Evolutionary conservation across 2,797 vertebrate genomes (phyloP).

Genomic region (Enteromius radiatus): DNA sequence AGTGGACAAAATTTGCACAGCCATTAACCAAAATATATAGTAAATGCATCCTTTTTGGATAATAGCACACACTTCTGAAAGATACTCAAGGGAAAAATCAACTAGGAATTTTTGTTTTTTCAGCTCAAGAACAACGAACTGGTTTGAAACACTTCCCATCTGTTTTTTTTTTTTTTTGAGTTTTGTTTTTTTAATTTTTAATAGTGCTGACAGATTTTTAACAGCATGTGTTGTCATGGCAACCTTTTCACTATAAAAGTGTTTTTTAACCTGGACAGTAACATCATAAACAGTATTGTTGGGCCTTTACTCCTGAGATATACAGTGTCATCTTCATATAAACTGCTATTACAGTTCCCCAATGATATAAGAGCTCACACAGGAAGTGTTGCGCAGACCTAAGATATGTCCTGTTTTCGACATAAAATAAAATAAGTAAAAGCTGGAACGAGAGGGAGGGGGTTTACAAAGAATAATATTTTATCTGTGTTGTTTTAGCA

Average conservation of each 20-base stretch:
- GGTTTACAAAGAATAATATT: not conserved
- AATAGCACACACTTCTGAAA: not conserved
- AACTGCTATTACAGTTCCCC: not conserved
- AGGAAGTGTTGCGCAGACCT: not conserved
- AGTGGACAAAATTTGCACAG: no score
- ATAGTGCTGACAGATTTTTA: conserved; percentile 14
- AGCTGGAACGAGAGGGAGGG: not conserved
- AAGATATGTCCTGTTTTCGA: not conserved
- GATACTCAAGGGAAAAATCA: not conserved
- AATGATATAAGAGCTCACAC: not conserved
- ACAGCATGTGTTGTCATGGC: not conserved
- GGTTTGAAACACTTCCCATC: not conserved
- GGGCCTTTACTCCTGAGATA: not conserved
- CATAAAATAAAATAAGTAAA: not conserved
- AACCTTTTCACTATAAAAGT: not conserved
- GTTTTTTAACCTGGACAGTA: not conserved
- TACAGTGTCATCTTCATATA: not conserved
- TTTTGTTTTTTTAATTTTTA: no score
- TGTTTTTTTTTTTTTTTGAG: not conserved
- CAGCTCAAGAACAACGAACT: not conserved
- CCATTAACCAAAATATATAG: not conserved
- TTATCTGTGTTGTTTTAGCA: not conserved
- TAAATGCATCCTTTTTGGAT: not conserved
- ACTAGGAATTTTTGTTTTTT: not conserved
- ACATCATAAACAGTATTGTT: not conserved